These are phyloP conservation scores for Neolamprologus sp. DNA, from an alignment of 2,113 vertebrate genomes.

Conservation along the genomic window DNA sequence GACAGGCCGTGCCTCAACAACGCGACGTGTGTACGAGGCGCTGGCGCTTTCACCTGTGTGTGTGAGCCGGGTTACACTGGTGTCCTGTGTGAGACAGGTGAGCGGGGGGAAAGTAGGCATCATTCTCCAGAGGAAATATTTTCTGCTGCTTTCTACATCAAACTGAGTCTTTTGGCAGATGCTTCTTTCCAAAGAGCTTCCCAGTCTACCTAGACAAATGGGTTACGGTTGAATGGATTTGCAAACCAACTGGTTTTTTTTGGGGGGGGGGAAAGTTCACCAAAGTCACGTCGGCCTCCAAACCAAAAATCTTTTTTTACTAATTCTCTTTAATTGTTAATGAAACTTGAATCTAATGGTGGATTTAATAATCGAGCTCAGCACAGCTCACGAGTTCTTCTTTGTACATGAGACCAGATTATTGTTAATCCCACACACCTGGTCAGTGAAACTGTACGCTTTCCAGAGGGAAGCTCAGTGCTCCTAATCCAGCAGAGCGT, in stretches of 20 bases:
- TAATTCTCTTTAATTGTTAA: conserved; percentile 10
- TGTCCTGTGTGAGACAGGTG: conserved; percentile 72
- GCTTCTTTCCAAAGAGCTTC: conserved; percentile 25
- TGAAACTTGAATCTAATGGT: conserved; percentile 41
- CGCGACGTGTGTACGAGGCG: conserved; percentile 61
- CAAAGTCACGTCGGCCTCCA: background rate
- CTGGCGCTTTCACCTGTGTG: conserved; percentile 67
- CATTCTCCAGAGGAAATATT: conserved; percentile 25
- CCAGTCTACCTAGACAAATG: conserved; percentile 9
- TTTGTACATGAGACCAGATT: conserved; percentile 53
- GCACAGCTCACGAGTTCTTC: conserved; percentile 36
- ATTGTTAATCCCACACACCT: conserved; percentile 61
- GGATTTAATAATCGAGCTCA: conserved; percentile 26
- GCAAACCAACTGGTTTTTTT: background rate
- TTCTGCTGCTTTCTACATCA: conserved; percentile 54
- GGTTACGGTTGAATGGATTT: conserved; percentile 12
- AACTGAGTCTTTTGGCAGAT: conserved; percentile 41
- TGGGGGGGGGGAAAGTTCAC: background rate
- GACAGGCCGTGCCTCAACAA: conserved; percentile 65
- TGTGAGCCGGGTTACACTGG: conserved; percentile 69
- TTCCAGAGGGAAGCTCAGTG: background rate
- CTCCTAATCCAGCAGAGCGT: conserved; percentile 20
- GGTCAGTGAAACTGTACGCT: conserved; percentile 48
- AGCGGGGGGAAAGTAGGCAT: conserved; percentile 27
- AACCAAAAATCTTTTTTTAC: background rate